phyloP scores from a whole-genome alignment of 2,888 invertebrate species.

The Calliphora vomitoria region DNA sequence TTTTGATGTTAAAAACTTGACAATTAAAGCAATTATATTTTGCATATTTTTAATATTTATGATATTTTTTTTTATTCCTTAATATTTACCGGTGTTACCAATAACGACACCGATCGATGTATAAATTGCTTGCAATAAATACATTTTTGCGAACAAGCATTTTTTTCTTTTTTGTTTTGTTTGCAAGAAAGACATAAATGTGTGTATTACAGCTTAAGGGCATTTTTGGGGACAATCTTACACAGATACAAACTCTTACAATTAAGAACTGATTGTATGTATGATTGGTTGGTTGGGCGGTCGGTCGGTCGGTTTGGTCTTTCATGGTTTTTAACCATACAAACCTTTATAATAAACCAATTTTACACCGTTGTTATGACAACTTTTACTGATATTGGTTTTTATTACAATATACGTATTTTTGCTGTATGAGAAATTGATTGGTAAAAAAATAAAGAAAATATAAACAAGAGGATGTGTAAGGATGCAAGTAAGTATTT shows the following conservation, averaged over 20 bases:
- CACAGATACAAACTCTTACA: background rate
- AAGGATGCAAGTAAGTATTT: slow-evolving; percentile 18
- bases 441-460: slow-evolving; percentile 15
- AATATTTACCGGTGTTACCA: background rate
- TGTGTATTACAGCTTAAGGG: slow-evolving; percentile 61
- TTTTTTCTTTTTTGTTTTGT: no score
- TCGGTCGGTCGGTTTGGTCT: slow-evolving; percentile 1
- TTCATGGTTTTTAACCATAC: slow-evolving; percentile 38
- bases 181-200: background rate
- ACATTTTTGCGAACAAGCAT: slow-evolving; percentile 63
- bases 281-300: background rate
- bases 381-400: slow-evolving; percentile 31
- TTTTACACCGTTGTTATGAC: slow-evolving; percentile 73
- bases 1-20: slow-evolving; percentile 15
- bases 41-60: slow-evolving; percentile 46
- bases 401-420: background rate
- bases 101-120: background rate
- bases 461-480: slow-evolving; percentile 27
- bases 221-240: slow-evolving; percentile 57
- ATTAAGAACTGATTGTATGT: slow-evolving; percentile 45
- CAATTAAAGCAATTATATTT: slow-evolving; percentile 44
- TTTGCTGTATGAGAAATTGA: slow-evolving; percentile 48
- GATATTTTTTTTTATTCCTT: background rate
- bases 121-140: slow-evolving; percentile 39
- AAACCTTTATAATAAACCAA: slow-evolving; percentile 69